A percentile compares a stretch with the other conserved stretches of the same genome.
phyloP scores from a whole-genome alignment of 2,888 invertebrate species.

The Ectemnius cavifrons region DNA sequence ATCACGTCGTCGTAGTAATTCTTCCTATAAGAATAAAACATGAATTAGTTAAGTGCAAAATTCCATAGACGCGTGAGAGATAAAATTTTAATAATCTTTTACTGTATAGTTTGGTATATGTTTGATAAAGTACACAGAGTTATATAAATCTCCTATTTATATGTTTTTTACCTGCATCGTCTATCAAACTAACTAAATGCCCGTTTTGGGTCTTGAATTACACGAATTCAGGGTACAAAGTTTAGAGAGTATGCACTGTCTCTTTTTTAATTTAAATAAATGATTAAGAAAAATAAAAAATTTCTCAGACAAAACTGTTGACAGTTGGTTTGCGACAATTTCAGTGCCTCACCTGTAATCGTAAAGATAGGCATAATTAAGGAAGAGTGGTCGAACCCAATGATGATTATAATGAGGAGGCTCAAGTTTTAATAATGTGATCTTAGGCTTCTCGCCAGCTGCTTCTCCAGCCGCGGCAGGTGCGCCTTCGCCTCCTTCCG shows the following conservation, averaged over 20 bases:
- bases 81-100: too few relatives aligned
- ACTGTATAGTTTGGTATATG: too few relatives aligned
- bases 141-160: too few relatives aligned
- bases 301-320: not conserved
- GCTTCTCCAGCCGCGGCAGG: slow-evolving; percentile 77
- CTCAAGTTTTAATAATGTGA: slow-evolving; percentile 80
- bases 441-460: slow-evolving; percentile 67
- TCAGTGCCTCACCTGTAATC: slow-evolving; percentile 81
- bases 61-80: too few relatives aligned
- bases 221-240: too few relatives aligned
- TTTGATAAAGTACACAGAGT: too few relatives aligned
- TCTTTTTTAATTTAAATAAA: too few relatives aligned
- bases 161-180: too few relatives aligned
- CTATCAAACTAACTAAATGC: too few relatives aligned
- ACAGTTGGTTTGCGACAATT: not conserved
- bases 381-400: slow-evolving; percentile 91
- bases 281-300: not conserved
- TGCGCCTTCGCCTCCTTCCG: slow-evolving; percentile 78
- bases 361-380: slow-evolving; percentile 90
- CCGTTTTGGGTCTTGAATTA: too few relatives aligned
- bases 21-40: slow-evolving; percentile 77
- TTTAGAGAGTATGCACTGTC: too few relatives aligned
- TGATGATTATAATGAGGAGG: slow-evolving; percentile 87
- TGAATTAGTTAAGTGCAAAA: too few relatives aligned
- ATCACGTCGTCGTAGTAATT: slow-evolving; percentile 93